Conservation (phyloP, 35 echinoderm and acorn worm genomes). For the Apostichopus japonicus region DNA sequence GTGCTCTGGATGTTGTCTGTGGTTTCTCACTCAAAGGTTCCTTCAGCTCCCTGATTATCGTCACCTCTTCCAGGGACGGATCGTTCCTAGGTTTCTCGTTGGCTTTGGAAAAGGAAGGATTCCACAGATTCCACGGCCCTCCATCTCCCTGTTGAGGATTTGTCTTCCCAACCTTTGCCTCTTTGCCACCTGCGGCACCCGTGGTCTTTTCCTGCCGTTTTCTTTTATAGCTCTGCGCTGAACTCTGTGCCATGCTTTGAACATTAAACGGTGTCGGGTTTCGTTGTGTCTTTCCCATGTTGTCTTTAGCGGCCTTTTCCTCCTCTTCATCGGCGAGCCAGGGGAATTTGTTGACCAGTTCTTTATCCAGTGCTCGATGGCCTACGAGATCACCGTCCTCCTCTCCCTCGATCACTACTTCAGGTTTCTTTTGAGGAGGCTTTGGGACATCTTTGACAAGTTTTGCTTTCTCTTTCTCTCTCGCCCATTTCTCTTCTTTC, state of each 20-base stretch:
- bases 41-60: not conserved
- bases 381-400: constrained; percentile 37
- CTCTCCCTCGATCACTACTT: not conserved
- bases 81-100: constrained; percentile 4
- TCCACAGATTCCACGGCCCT: constrained; percentile 39
- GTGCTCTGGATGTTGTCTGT: not conserved
- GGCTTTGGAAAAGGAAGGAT: constrained; percentile 49
- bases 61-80: constrained; percentile 3
- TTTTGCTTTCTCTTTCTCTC: constrained; percentile 2
- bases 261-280: constrained; percentile 58
- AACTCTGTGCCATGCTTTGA: constrained; percentile 62
- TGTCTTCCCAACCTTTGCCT: not conserved
- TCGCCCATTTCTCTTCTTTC: constrained; percentile 10
- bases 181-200: not conserved
- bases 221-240: constrained; percentile 29
- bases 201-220: constrained; percentile 3
- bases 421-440: not conserved
- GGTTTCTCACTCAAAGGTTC: not conserved
- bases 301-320: not conserved
- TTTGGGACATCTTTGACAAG: not conserved
- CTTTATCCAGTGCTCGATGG: constrained; percentile 58
- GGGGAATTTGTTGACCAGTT: constrained; percentile 63
- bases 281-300: not conserved
- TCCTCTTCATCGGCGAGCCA: constrained; percentile 60
- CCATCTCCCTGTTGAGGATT: constrained; percentile 7